Evolutionary conservation across 2,797 vertebrate genomes (phyloP), one percentile per base, ranked within the genome.

Genomic region (Pangasius mekongensis): DNA sequence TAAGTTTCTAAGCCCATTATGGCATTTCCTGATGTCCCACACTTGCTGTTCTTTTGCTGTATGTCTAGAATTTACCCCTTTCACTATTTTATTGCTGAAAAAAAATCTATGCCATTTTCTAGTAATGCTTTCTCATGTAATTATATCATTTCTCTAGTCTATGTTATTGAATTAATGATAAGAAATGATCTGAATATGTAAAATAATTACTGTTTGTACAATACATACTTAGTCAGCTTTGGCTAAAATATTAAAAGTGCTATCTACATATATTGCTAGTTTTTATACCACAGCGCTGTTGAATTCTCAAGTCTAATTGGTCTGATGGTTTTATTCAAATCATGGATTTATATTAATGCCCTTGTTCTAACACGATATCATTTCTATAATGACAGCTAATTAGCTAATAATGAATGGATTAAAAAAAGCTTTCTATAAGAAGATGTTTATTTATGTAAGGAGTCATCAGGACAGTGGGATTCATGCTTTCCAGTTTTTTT

Each of bases 131-230:
- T 71, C 16, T 77, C 13, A 36, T 27, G 52, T 62, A 81, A 85
- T 88, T 73, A 86, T 81, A 33, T 56, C 5, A 18, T 56, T 73
- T 58, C 36, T 64, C 43, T 73, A 73, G 82, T 77, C 22, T 64
- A 54, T 43, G 6, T 36, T 62, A 10, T 14, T 71, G 24, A 87
- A 47, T 77, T 69, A 85, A 89, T 78, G 77, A 89, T 62, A 58
- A 54, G 62, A 49, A 77, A 58, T 64, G 30, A 86, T 78, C 52
- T 64, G 66, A 71, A 74, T 83, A 30, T 80, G 73, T 30, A 64
- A 33, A 71, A 62, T 87, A 83, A 89, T 78, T 52, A 69, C 30
- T 39, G 39, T 74, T 71, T 76, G 43, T 11, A 86, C 36, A 82
- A 33, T 11, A 86, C n/a, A 82, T 62, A 66, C 80, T 71, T 64